Conservation (phyloP, 1,140 invertebrate genomes). For the Latrodectus geometricus region DNA sequence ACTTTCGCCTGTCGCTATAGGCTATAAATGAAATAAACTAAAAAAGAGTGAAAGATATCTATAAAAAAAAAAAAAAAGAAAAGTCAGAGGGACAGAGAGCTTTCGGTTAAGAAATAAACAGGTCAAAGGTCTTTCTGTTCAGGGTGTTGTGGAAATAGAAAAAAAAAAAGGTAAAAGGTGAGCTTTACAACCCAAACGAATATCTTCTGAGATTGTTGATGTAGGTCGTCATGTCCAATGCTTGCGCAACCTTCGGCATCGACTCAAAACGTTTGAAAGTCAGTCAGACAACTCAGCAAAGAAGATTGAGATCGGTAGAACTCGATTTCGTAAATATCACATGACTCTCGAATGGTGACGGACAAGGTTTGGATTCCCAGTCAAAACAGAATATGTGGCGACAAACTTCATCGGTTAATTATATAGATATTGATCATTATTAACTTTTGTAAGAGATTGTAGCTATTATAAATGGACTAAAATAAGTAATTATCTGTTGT, state of each 20-base stretch:
- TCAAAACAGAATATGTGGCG: too few relatives aligned
- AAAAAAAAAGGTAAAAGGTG: constrained; percentile 1
- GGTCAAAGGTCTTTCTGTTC: constrained; percentile 46
- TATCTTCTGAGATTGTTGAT: not conserved
- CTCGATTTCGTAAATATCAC: not conserved
- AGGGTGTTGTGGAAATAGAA: constrained; percentile 24
- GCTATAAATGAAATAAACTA: constrained; percentile 28
- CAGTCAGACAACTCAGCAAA: not conserved
- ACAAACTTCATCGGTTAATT: too few relatives aligned
- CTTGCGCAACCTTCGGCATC: constrained; percentile 29
- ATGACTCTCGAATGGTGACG: not conserved
- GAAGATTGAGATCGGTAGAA: not conserved
- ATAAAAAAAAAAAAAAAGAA: constrained; percentile 6
- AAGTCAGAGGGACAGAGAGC: constrained; percentile 14
- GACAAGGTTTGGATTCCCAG: too few relatives aligned
- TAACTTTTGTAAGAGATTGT: too few relatives aligned
- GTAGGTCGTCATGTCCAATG: constrained; percentile 31
- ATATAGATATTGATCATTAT: too few relatives aligned
- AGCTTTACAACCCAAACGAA: not conserved
- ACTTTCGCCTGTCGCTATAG: constrained; percentile 48
- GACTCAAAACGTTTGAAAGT: not conserved
- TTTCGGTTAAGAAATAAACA: constrained; percentile 56
- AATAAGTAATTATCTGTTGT: too few relatives aligned
- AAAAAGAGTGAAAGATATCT: not conserved
- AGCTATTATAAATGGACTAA: too few relatives aligned